Conservation (phyloP, 2,888 invertebrate species). For the Drosophila ezoana region DNA sequence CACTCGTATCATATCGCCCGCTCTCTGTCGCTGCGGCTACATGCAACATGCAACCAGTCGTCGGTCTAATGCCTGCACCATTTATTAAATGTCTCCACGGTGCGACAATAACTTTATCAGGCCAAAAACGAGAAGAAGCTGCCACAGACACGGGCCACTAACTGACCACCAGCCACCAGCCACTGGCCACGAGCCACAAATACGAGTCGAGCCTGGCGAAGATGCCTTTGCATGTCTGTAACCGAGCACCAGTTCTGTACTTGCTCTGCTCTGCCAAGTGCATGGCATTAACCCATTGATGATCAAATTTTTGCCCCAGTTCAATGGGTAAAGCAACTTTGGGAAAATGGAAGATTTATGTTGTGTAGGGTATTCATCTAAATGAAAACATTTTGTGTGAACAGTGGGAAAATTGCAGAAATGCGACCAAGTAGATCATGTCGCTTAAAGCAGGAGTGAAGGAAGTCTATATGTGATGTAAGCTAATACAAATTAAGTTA, state of each 20-base stretch:
- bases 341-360: background rate
- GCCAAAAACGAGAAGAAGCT: conserved; percentile 71
- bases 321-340: background rate
- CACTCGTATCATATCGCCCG: conserved; percentile 80
- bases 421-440: too few species aligned
- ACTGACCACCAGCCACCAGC: conserved; percentile 32
- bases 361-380: background rate
- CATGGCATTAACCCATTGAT: conserved; percentile 60
- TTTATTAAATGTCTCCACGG: conserved; percentile 81
- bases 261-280: conserved; percentile 63
- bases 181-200: conserved; percentile 36
- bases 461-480: background rate
- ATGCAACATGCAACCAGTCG: conserved; percentile 55
- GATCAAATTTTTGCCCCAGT: conserved; percentile 7
- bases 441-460: background rate
- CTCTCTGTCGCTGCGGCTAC: conserved; percentile 41
- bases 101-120: conserved; percentile 84
- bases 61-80: conserved; percentile 80
- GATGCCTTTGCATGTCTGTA: conserved; percentile 66
- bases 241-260: conserved; percentile 63
- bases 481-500: too few species aligned
- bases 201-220: conserved; percentile 1
- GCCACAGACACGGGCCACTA: conserved; percentile 41
- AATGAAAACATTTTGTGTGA: conserved; percentile 2
- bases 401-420: background rate